Evolutionary conservation across 2,797 vertebrate species (phyloP), one percentile per base, ranked within the genome.

Genomic region (Eremophila alpestris): DNA sequence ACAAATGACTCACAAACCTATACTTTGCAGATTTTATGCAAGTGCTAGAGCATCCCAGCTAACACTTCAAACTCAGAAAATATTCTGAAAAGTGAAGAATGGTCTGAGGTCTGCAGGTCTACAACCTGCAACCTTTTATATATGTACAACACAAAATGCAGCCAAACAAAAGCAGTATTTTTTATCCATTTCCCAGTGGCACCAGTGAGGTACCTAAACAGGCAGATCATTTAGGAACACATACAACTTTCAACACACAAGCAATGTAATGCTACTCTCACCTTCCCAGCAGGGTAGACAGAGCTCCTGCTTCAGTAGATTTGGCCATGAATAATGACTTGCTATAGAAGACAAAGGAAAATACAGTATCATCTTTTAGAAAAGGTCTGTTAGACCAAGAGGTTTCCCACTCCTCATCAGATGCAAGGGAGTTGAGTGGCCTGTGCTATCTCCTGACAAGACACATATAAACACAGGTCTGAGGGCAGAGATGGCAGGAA

Each of bases 341-440:
- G n/a, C 15, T 38, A 16, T 17, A 55, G 5, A 41, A 70, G 34
- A 56, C 19, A 83, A 80, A 59, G n/a, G 32, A 73, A 95, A 83
- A 69, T 6, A 36, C 11, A 52, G 4, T 27, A 30, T 80, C 63
- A 80, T 73, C 40, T 82, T 11, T 55, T 73, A 30, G 13, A 20
- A 32, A 43, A 76, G 14, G 24, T 60, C 3, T 20, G 19, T 29
- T 38, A 24, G 2, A 59, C 24, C 1, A 5, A 76, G 34, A 60
- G 22, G 15, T 38, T 77, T 77, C 34, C 11, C 38, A 54, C 9
- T 2, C 5, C 8, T 83, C 8, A 46, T 60, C 7, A 30, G 18
- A 15, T 0, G 0, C 16, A 32, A 20, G 4, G 4, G 11, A 48
- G 12, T 29, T 29, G 7, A 52, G 41, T 2, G 3, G 27, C 22